Evolutionary conservation across 2,888 invertebrate species (phyloP), one percentile per base, ranked within the genome.

Genomic region (Andrena minutula): DNA sequence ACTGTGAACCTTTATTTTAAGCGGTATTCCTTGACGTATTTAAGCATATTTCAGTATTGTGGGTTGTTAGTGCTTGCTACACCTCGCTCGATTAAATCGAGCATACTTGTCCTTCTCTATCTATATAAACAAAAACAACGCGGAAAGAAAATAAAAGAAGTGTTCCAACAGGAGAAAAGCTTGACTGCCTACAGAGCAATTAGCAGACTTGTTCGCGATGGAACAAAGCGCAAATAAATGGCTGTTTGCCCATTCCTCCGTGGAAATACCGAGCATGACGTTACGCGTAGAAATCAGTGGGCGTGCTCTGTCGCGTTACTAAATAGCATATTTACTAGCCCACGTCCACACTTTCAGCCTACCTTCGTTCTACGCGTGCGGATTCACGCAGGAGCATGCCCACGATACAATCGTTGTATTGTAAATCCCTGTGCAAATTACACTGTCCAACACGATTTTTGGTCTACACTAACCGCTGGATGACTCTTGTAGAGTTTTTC

Each of bases 271-370:
- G 26, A 58, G 49, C 58, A 32, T 63, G 72, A 72, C 68, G 71
- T 65, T 72, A 56, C 84, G 74, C 82, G 82, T 82, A 79, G 66
- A 85, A 83, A 83, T 66, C 20, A 20, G 66, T 61, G 82, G 86
- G 88, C 83, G 88, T 88, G 79, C 47, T 79, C 53, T 26, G 81
- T 68, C 68, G 81, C 77, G 81, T 70, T 30, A 60, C 49, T 56
- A 41, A 41, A 41, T 3, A 74, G 71, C 80, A 86, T 79, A 83
- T 85, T 79, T 86, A 69, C 61, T 85, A 63, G 53, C 84, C 88
- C 74, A 88, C 86, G 75, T 81, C 75, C 63, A 73, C 78, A 53
- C 74, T 47, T 71, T 77, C 88, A 65, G 63, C 86, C 77, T 72
- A 79, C 80, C 64, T 47, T 20, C 56, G 74, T 72, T 53, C 51